Evolutionary conservation across 2,113 vertebrate species (phyloP), one percentile per base, ranked within the genome.

Genomic region (Cairina moschata): DNA sequence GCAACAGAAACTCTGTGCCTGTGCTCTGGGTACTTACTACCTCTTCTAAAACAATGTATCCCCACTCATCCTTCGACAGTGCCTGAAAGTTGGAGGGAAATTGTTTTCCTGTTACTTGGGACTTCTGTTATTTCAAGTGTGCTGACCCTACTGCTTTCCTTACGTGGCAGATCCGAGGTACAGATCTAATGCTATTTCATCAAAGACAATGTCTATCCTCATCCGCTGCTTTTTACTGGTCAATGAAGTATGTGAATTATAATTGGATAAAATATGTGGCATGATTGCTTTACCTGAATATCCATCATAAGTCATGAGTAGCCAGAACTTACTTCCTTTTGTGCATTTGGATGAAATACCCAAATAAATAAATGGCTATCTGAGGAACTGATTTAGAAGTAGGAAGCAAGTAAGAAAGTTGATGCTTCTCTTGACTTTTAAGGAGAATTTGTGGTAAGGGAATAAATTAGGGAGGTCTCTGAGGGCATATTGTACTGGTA

Each of bases 221-320:
- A 46, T 76, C 72, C 55, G 50, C 60, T 73, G 4, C 58, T 83
- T 83, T 65, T 72, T 77, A 73, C 28, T 79, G 73, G 83, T 66
- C 56, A 80, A 48, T 78, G 25, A 52, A 83, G 68, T 56, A n/a
- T 71, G 13, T 67, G 88, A 86, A 67, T 78, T 88, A 52, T 72
- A 91, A 88, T 86, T 83, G 29, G 56, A 52, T 86, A 38, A 94
- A 96, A 83, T 76, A 60, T 78, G 74, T 56, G 34, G n/a, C 31
- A 60, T 20, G 65, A 83, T 83, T 83, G 6, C 31, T 94, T 90
- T 90, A 90, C 36, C 48, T 90, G 79, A 91, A 68, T 68, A 56
- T 48, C 26, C 21, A 59, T 88, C n/a, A 2, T 28, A 78, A 88
- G 44, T 67, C 38, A 71, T 17, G 63, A 65, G 67, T 66, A 75